A percentile compares a stretch with the other conserved stretches of the same genome.
Evolutionary conservation across 2,797 vertebrate species (phyloP).

Genomic region (Zalophus californianus): DNA sequence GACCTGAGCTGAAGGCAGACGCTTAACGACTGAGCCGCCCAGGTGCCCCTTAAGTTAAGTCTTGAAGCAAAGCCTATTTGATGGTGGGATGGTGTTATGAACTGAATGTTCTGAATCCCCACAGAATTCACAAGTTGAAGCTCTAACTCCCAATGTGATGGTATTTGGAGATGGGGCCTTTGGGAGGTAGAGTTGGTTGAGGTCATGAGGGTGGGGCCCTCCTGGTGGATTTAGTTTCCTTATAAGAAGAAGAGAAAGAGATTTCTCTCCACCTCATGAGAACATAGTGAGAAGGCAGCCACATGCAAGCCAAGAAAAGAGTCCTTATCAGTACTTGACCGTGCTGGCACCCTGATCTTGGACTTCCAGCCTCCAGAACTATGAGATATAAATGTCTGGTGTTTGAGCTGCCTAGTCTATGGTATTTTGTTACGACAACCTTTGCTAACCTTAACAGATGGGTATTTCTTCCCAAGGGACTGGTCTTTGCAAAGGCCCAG

Average conservation of each 20-base stretch:
- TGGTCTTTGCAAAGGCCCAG: neutral
- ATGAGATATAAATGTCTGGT: neutral
- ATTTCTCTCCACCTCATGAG: neutral
- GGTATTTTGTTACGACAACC: neutral
- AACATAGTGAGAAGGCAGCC: neutral
- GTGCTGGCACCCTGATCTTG: neutral
- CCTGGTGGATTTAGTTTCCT: neutral
- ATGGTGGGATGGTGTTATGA: neutral
- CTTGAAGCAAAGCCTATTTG: neutral
- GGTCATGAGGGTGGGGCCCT: neutral
- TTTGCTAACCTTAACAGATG: neutral
- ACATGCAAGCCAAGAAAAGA: neutral
- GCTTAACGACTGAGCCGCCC: too few relatives aligned
- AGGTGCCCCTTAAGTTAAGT: neutral
- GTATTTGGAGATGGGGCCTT: neutral
- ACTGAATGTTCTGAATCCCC: neutral
- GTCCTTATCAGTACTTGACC: neutral
- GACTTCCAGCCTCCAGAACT: neutral
- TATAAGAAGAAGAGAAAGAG: neutral
- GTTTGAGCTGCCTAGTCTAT: neutral
- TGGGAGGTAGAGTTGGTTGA: neutral
- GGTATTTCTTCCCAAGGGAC: constrained; percentile 34
- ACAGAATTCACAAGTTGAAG: neutral
- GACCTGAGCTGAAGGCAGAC: too few relatives aligned
- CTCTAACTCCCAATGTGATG: neutral